These are phyloP conservation scores for Paelopatides confundens DNA, from an alignment of 53 echinoderm and acorn worm species.

Conservation along the genomic window DNA sequence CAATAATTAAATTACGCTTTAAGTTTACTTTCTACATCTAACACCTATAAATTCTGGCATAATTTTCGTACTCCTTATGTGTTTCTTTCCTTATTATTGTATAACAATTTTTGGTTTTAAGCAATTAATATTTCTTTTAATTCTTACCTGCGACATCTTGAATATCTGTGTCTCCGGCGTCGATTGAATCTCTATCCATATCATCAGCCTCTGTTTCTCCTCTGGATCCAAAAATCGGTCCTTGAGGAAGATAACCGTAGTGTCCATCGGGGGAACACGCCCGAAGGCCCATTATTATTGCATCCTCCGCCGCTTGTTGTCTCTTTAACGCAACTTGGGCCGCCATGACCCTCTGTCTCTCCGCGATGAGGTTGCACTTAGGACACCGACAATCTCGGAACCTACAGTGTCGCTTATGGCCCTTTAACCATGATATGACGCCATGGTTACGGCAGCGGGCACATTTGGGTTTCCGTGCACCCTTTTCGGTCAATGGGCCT, in stretches of 20 bases:
- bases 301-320: slow-evolving; percentile 99
- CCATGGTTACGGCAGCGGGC: slow-evolving; percentile 99
- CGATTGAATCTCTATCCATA: slow-evolving; percentile 13
- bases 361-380: slow-evolving; percentile 98
- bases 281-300: slow-evolving; percentile 93
- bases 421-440: slow-evolving; percentile 98
- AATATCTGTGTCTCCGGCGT: neutral
- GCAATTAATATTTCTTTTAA: neutral
- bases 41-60: too few species aligned
- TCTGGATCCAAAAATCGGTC: slow-evolving; percentile 74
- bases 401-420: slow-evolving; percentile 97
- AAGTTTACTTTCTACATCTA: too few species aligned
- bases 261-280: slow-evolving; percentile 91
- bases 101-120: neutral
- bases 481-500: slow-evolving; percentile 97
- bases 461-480: slow-evolving; percentile 96
- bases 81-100: too few species aligned
- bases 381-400: slow-evolving; percentile 98
- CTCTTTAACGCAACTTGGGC: slow-evolving; percentile 97
- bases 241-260: slow-evolving; percentile 79
- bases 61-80: too few species aligned
- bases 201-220: slow-evolving; percentile 15
- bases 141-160: slow-evolving; percentile 24
- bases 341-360: slow-evolving; percentile 99
- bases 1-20: too few species aligned